Percentiles rank a stretch among this genome's conserved stretches.
Conservation (phyloP, 2,113 vertebrate genomes). For the Eublepharis macularius region DNA sequence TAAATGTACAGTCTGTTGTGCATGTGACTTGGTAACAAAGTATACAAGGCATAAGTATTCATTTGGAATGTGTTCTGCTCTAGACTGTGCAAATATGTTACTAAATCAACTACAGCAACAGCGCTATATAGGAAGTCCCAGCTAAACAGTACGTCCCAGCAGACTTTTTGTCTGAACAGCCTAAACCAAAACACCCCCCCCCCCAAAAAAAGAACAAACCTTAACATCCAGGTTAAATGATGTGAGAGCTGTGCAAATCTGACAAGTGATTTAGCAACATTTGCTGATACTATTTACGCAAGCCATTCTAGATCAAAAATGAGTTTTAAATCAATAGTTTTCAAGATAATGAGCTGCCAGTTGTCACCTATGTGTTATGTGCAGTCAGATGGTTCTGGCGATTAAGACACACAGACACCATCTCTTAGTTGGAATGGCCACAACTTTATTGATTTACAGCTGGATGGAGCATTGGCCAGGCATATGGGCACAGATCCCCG, state of each 20-base stretch:
- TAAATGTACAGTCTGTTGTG: background rate
- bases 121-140: constrained; percentile 40
- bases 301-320: background rate
- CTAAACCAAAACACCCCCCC: constrained; percentile 9
- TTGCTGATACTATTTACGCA: constrained; percentile 22
- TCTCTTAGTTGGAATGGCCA: too few relatives aligned
- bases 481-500: too few relatives aligned
- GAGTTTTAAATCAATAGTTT: background rate
- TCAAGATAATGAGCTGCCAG: background rate
- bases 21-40: background rate
- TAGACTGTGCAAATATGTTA: constrained; percentile 5
- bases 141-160: constrained; percentile 25
- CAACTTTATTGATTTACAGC: too few relatives aligned
- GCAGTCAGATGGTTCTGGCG: too few relatives aligned
- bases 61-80: constrained; percentile 41
- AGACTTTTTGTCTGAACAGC: constrained; percentile 46
- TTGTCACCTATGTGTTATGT: too few relatives aligned
- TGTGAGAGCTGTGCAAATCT: constrained; percentile 55
- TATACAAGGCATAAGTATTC: background rate
- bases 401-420: too few relatives aligned
- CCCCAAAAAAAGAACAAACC: constrained; percentile 15
- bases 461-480: too few relatives aligned
- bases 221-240: constrained; percentile 48
- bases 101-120: constrained; percentile 34
- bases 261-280: constrained; percentile 62